Evolutionary conservation across 2,113 vertebrate genomes (phyloP).

Genomic region (Serilophus lunatus): DNA sequence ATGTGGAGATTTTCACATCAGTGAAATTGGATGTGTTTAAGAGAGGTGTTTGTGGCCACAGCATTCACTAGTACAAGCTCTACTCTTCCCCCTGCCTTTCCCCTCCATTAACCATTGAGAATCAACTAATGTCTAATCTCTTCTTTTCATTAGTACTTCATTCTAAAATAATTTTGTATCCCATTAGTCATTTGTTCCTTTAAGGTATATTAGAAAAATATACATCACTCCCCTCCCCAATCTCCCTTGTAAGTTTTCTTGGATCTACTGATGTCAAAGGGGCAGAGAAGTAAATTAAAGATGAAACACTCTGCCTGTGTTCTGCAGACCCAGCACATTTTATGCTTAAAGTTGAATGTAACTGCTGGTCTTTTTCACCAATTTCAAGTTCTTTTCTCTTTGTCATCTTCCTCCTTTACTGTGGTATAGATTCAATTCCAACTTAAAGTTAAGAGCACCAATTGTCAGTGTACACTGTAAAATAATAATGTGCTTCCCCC

Average conservation of each 20-base stretch:
- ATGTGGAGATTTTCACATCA: conserved; percentile 64
- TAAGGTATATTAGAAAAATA: background rate
- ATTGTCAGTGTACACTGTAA: background rate
- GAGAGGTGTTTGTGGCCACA: conserved; percentile 32
- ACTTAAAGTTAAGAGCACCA: conserved; percentile 20
- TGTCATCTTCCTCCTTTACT: background rate
- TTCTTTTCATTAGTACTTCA: conserved; percentile 14
- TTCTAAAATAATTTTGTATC: conserved; percentile 22
- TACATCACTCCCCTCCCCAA: background rate
- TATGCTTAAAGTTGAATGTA: conserved; percentile 31
- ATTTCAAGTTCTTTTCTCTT: background rate
- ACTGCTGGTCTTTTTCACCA: background rate
- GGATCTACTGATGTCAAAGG: background rate
- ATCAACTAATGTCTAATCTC: conserved; percentile 19
- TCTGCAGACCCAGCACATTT: conserved; percentile 29
- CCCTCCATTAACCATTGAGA: conserved; percentile 1
- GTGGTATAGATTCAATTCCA: background rate
- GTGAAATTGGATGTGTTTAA: conserved; percentile 62
- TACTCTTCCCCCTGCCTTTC: conserved; percentile 11
- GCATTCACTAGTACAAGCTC: background rate
- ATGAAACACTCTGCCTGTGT: background rate
- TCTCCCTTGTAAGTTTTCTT: background rate
- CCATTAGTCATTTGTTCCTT: conserved; percentile 13
- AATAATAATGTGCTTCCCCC: conserved; percentile 14
- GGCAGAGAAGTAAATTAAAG: conserved; percentile 41